Evolutionary conservation across 2,113 vertebrate genomes (phyloP), one percentile per base, ranked within the genome.

Genomic region (Taurulus bubalis): DNA sequence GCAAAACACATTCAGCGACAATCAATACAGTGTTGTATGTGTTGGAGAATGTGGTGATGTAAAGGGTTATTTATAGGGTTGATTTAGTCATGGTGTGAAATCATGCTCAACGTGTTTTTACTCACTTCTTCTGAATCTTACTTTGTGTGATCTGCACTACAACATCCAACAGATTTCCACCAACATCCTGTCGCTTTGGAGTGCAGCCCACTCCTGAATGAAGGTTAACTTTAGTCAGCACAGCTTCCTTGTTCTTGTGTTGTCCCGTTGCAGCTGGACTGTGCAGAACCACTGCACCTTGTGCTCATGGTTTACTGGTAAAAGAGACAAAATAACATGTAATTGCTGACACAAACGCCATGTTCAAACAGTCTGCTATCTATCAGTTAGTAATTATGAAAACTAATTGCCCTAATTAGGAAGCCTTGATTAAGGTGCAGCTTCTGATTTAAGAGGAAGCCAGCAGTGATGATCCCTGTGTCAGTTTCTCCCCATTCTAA

Each of bases 401-500:
- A 90, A 86, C 79, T 96, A 95, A 96, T 95, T 95, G 90, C 89
- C 87, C 82, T 91, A 92, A 94, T 94, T 89, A 95, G 93, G 88
- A 71, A 91, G 91, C 87, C 85, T 90, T 93, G 93, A 95, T 95
- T 94, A 89, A 93, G 89, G 90, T 91, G 85, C 88, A 82, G 87
- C 76, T 85, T 91, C 75, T 91, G 88, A 94, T 94, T 93, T 91
- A 87, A 80, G 68, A 81, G 85, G 86, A 83, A 89, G 86, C 83
- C 86, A 80, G 64, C 83, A 85, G 84, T 75, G 86, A 89, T 88
- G 86, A 91, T 90, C 77, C 32, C 71, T 76, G 75, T 84, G 69
- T 74, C 65, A 58, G 22, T 77, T 69, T 82, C 77, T 76, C 71
- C 75, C 24, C 40, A 76, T 86, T 82, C 24, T 90, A 91, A 91